Conservation (phyloP, 2,113 vertebrate genomes). For the Pelobates fuscus region DNA sequence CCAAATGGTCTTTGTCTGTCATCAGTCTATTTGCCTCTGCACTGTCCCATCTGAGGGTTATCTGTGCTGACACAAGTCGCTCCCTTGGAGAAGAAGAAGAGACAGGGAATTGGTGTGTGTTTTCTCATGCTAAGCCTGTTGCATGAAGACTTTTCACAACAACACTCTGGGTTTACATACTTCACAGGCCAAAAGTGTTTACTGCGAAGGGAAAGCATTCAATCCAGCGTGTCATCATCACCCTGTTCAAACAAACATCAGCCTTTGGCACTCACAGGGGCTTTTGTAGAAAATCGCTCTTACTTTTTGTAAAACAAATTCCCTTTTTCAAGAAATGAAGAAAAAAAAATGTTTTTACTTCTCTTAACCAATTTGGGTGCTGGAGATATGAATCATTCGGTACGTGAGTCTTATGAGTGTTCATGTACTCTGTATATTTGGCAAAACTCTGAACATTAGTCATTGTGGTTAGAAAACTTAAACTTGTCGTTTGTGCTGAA, state of each 20-base stretch:
- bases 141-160: constrained; percentile 56
- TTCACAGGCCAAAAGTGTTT: neutral
- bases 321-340: neutral
- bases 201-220: constrained; percentile 28
- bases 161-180: constrained; percentile 54
- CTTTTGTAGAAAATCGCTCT: constrained; percentile 23
- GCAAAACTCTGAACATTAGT: constrained; percentile 34
- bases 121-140: constrained; percentile 55
- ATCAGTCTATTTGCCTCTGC: constrained; percentile 35
- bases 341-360: neutral
- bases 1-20: constrained; percentile 44
- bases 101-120: constrained; percentile 40
- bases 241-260: constrained; percentile 37
- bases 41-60: constrained; percentile 32
- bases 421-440: constrained; percentile 22
- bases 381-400: neutral
- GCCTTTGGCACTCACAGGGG: constrained; percentile 3
- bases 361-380: constrained; percentile 18
- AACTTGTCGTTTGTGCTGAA: constrained; percentile 27
- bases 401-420: constrained; percentile 21
- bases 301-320: constrained; percentile 15
- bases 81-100: constrained; percentile 49
- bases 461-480: constrained; percentile 36
- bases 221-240: constrained; percentile 22
- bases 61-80: constrained; percentile 47